Evolutionary conservation across 64 coral and sea anemone genomes (phyloP), one percentile per base, ranked within the genome.

Genomic region (Montipora foliosa): DNA sequence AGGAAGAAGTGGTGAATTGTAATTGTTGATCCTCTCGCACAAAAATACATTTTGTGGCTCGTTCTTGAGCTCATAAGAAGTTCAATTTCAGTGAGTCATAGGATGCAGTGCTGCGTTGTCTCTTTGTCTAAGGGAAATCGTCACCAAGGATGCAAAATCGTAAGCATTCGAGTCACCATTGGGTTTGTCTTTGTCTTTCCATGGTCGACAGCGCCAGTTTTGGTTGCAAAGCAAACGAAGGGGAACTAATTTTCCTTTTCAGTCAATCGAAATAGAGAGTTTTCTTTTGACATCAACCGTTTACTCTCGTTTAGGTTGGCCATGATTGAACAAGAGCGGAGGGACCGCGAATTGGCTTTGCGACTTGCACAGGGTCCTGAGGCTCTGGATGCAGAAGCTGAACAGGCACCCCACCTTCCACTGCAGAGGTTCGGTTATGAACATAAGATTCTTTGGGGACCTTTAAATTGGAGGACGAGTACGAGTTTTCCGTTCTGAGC

Each of bases 311-410:
- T 4, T 74, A 95, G 94, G 20, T 44, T 82, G 67, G 85, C 89
- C 10, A 91, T 91, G 83, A 88, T 92, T 75, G 90, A 95, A 59
- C 94, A 95, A 60, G 94, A 95, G 49, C 71, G 90, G 25, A 78
- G 83, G 6, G 94, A 95, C 68, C 94, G 90, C 47, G 94, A 95
- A 92, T 59, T 95, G 8, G 94, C 94, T 16, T 46, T 95, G 46
- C 84, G 94, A 50, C 78, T 95, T 22, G 90, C 94, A 52, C 77
- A 79, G 74, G 77, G 13, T 11, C 72, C 88, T 47, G 75, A 77
- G 5, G 48, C 77, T 69, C 17, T 62, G 52, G 74, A 77, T 57
- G 44, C 29, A 20, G 88, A 90, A 78, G 88, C 22, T 29, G 55
- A 79, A 46, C 88, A 90, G 88, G 88, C 52, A n/a, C 77, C 88